Evolutionary conservation across 2,113 vertebrate genomes (phyloP).

Genomic region (Alethe diademata): DNA sequence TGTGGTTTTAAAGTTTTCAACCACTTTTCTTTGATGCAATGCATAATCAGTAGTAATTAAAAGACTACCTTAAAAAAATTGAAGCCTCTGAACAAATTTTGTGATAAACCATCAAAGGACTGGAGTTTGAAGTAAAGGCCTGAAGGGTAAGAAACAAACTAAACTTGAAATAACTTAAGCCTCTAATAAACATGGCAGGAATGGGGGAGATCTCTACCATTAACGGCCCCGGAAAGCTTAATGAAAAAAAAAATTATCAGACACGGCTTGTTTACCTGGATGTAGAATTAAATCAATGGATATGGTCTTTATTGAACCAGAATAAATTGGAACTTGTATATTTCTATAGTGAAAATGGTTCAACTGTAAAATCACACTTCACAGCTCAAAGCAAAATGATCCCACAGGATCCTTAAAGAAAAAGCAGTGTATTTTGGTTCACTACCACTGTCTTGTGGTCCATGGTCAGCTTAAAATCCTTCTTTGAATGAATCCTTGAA

Average conservation of each 20-base stretch:
- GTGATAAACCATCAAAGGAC: slow-evolving; percentile 45
- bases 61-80: slow-evolving; percentile 45
- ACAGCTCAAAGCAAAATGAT: neutral
- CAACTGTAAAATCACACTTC: neutral
- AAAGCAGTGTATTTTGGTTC: neutral
- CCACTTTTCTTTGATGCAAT: slow-evolving; percentile 47
- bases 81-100: slow-evolving; percentile 39
- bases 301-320: neutral
- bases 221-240: neutral
- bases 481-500: neutral
- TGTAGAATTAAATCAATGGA: neutral
- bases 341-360: neutral
- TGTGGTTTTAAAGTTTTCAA: slow-evolving; percentile 67
- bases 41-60: slow-evolving; percentile 28
- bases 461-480: neutral
- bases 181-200: neutral
- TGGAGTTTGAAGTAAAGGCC: neutral
- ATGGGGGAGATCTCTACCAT: neutral
- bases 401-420: neutral
- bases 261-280: neutral
- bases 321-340: neutral
- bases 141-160: slow-evolving; percentile 32
- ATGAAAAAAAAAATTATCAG: neutral
- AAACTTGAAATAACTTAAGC: slow-evolving; percentile 11
- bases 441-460: neutral